Evolutionary conservation across 2,797 vertebrate species (phyloP).

Genomic region (Pterois miles): DNA sequence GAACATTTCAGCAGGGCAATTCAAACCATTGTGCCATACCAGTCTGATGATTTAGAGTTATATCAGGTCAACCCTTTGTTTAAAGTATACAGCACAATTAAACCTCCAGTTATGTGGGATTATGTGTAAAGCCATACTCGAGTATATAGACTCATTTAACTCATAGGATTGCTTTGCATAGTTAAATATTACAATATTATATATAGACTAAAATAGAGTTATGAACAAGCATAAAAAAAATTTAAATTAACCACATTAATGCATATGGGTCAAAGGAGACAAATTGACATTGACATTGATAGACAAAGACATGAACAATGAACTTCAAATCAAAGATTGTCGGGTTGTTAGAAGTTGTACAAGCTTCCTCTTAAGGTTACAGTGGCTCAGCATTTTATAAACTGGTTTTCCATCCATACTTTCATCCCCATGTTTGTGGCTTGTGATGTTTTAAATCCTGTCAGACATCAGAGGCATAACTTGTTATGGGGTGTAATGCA

Average conservation of each 20-base stretch:
- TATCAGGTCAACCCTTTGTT: background rate
- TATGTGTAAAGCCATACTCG: background rate
- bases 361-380: background rate
- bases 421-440: background rate
- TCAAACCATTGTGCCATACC: constrained; percentile 54
- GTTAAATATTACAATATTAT: background rate
- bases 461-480: background rate
- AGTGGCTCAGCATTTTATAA: constrained; percentile 3
- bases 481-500: background rate
- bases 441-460: background rate
- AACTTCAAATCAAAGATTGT: constrained; percentile 10
- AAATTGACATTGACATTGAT: background rate
- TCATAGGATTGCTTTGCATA: background rate
- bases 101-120: background rate
- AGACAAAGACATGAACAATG: background rate
- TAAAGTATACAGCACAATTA: background rate
- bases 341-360: constrained; percentile 2
- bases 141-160: background rate
- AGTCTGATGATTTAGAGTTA: constrained; percentile 42
- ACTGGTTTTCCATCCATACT: background rate
- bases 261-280: background rate
- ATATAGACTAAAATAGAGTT: background rate
- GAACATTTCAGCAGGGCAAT: constrained; percentile 50
- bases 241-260: background rate
- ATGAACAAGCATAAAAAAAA: background rate